Percentiles rank a stretch among this genome's conserved stretches.
These are phyloP conservation scores for Nemapogon koenigi DNA, from an alignment of 2,888 invertebrate genomes.

Conservation along the genomic window DNA sequence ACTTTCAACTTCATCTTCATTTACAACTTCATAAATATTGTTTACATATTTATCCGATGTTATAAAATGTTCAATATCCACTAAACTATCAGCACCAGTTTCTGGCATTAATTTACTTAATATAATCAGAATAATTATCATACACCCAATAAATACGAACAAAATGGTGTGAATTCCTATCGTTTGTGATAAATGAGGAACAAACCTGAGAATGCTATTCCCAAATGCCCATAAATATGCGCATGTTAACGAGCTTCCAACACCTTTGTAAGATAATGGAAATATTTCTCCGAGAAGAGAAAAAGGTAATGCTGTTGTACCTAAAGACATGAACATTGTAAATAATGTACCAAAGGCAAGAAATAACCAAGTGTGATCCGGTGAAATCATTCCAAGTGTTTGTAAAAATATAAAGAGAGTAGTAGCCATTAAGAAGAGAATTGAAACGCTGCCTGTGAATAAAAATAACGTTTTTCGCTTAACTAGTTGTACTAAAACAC, in stretches of 20 bases:
- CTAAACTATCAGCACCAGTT: constrained; percentile 17
- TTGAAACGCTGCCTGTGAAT: constrained; percentile 19
- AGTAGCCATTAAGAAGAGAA: constrained; percentile 18
- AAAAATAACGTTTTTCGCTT: constrained; percentile 20
- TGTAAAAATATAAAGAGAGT: constrained; percentile 18
- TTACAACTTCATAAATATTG: constrained; percentile 13
- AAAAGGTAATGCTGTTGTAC: constrained; percentile 21
- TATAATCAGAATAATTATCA: constrained; percentile 16
- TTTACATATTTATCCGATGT: not conserved
- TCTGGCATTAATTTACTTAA: constrained; percentile 20
- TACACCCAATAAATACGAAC: constrained; percentile 14
- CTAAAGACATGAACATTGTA: constrained; percentile 22
- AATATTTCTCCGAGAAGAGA: constrained; percentile 21
- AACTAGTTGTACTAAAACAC: constrained; percentile 20
- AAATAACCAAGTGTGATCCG: constrained; percentile 20
- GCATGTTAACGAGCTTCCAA: constrained; percentile 22
- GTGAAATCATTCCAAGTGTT: constrained; percentile 18
- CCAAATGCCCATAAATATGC: constrained; percentile 22
- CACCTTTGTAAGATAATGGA: constrained; percentile 21
- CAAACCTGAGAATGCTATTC: constrained; percentile 18
- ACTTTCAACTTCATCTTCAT: constrained; percentile 15
- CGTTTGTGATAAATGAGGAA: constrained; percentile 15
- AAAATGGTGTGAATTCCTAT: constrained; percentile 18
- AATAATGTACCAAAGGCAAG: constrained; percentile 19
- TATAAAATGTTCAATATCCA: constrained; percentile 18